These are phyloP conservation scores for Siniperca knerii DNA, from an alignment of 2,113 vertebrate species.

Conservation along the genomic window DNA sequence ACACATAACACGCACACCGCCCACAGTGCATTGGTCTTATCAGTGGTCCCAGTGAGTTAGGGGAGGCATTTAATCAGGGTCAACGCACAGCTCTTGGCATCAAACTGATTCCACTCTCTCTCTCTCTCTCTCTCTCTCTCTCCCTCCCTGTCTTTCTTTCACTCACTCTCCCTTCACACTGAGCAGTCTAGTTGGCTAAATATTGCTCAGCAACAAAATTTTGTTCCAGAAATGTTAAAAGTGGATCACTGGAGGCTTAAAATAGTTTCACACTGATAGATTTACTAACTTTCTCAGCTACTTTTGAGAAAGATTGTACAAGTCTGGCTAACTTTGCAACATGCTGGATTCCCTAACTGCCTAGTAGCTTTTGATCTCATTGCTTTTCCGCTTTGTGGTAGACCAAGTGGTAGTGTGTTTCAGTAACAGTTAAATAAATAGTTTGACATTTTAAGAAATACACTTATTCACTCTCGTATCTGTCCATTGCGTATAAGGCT, in stretches of 20 bases:
- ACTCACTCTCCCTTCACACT: conserved; percentile 42
- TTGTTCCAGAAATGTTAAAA: conserved; percentile 66
- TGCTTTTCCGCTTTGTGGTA: neutral
- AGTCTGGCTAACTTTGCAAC: conserved; percentile 4
- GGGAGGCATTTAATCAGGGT: conserved; percentile 79
- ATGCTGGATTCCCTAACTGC: neutral
- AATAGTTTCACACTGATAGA: conserved; percentile 56
- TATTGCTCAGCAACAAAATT: conserved; percentile 59
- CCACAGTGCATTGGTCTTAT: conserved; percentile 73
- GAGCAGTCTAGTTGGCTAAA: conserved; percentile 43
- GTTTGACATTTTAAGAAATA: neutral
- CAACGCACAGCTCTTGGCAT: conserved; percentile 71
- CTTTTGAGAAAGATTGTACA: conserved; percentile 29
- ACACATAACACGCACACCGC: conserved; percentile 45
- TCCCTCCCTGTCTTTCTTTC: conserved; percentile 28
- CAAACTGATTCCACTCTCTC: conserved; percentile 62
- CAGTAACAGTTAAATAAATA: neutral
- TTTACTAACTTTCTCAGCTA: conserved; percentile 47
- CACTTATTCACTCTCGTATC: neutral
- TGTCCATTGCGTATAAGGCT: neutral
- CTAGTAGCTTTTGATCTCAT: neutral
- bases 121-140: conserved; percentile 7
- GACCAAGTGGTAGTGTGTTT: neutral
- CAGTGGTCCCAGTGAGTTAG: conserved; percentile 73
- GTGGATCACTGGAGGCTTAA: conserved; percentile 63